A percentile compares a stretch with the other conserved stretches of the same genome.
Conservation (phyloP, 2,888 invertebrate species). For the Phorcus lineatus region DNA sequence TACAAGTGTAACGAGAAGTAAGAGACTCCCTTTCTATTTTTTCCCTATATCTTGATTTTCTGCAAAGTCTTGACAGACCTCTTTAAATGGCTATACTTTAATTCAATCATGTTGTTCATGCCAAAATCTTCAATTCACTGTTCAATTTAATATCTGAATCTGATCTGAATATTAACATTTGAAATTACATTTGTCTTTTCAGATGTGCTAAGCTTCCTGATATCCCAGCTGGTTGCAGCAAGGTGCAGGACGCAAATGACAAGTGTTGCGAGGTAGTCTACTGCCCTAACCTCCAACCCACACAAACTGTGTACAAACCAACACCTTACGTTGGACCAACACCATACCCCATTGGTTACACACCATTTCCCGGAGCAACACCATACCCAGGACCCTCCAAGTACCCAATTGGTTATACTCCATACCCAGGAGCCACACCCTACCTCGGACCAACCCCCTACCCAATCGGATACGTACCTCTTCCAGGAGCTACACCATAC, state of each 20-base stretch:
- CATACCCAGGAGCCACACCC: neutral
- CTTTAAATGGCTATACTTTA: neutral
- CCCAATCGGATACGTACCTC: neutral
- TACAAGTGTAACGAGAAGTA: slow-evolving; percentile 63
- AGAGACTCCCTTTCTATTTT: slow-evolving; percentile 11
- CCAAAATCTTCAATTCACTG: too few relatives aligned
- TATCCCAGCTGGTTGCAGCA: slow-evolving; percentile 52
- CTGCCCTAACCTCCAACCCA: slow-evolving; percentile 38
- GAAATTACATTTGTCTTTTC: neutral
- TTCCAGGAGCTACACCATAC: too few relatives aligned
- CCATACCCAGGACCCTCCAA: neutral
- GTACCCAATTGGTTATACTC: neutral
- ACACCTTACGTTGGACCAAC: slow-evolving; percentile 1
- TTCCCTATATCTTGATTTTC: neutral
- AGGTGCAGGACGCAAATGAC: slow-evolving; percentile 52
- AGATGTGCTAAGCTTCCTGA: slow-evolving; percentile 54
- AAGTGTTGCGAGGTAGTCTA: slow-evolving; percentile 53
- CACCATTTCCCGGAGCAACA: neutral
- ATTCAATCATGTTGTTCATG: too few relatives aligned
- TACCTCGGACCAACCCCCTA: neutral
- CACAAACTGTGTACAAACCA: neutral
- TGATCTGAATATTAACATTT: neutral
- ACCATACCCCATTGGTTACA: neutral
- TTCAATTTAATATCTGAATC: too few relatives aligned
- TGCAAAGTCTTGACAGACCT: neutral